A percentile compares a stretch with the other conserved stretches of the same genome.
These are phyloP conservation scores for Orthosia incerta DNA, from an alignment of 2,888 invertebrate genomes.

Conservation along the genomic window DNA sequence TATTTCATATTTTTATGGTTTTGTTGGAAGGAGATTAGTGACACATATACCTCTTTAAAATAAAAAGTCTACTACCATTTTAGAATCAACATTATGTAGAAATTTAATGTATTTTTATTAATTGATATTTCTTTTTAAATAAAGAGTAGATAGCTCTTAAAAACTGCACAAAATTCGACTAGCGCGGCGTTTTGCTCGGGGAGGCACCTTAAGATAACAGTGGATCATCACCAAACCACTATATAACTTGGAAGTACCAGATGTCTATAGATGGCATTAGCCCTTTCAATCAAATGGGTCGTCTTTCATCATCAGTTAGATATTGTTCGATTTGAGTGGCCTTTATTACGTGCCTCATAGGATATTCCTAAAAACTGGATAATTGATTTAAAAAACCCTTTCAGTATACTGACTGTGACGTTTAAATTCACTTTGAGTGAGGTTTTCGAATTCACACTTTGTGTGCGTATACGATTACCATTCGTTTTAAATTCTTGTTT, in stretches of 20 bases:
- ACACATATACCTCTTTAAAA: too few relatives aligned
- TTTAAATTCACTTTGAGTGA: background rate
- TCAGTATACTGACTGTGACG: background rate
- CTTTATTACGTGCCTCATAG: background rate
- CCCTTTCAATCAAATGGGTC: background rate
- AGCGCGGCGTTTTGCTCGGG: too few relatives aligned
- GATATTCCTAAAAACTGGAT: too few relatives aligned
- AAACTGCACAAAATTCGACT: too few relatives aligned
- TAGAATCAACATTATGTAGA: too few relatives aligned
- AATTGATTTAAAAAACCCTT: background rate
- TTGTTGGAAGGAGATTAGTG: too few relatives aligned
- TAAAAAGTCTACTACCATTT: too few relatives aligned
- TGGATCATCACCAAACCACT: background rate
- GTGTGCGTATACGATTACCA: slow-evolving; percentile 23
- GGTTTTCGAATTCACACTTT: slow-evolving; percentile 6
- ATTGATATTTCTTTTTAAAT: too few relatives aligned
- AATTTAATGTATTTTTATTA: too few relatives aligned
- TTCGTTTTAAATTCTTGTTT: slow-evolving; percentile 38
- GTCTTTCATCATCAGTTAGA: background rate
- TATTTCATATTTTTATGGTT: too few relatives aligned
- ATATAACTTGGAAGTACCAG: background rate
- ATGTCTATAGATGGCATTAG: background rate
- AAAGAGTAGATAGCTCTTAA: too few relatives aligned
- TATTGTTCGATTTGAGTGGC: background rate
- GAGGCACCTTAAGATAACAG: background rate